Evolutionary conservation across 2,113 vertebrate genomes (phyloP), one percentile per base, ranked within the genome.

Genomic region (Tylochromis polylepis): DNA sequence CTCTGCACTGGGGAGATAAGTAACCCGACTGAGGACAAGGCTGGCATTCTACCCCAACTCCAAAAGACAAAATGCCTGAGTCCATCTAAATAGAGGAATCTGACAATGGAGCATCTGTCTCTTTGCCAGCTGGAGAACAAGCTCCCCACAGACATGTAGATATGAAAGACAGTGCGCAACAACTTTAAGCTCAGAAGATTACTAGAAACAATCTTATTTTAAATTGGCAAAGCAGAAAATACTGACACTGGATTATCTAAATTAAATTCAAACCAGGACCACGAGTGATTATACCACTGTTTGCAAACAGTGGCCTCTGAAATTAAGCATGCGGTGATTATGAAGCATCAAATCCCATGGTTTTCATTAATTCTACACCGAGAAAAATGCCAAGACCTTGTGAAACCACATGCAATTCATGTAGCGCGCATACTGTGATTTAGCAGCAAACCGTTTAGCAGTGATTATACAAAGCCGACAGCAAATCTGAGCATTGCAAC

Each of bases 61-160:
- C 86, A 90, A 88, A 91, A 91, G 83, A 93, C 90, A 92, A 93
- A 93, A 88, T 79, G 83, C 85, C 82, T n/a, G 75, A 92, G 88
- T 93, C 87, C 88, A 91, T 94, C 86, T 89, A 89, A 93, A 94
- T 85, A 92, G 91, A 88, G 85, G 90, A 92, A 92, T 93, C 70
- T 82, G 87, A 95, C 94, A 95, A 95, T 95, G 92, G 89, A 43
- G 91, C 90, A 92, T 87, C 93, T 95, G 94, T 96, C 86, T 89
- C 14, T 15, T 49, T 84, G 89, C 92, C 94, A 92, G 87, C 72
- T 85, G 57, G 79, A 91, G 90, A 94, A 95, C 92, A 92, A 92
- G 83, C 89, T 88, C 82, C 88, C 90, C 87, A 92, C 49, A 91
- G 89, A 92, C 89, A 85, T 18, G 85, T 84, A 18, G 56, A 88